phyloP scores from a whole-genome alignment of 1,140 invertebrate genomes.

The Ceratina calcarata region DNA sequence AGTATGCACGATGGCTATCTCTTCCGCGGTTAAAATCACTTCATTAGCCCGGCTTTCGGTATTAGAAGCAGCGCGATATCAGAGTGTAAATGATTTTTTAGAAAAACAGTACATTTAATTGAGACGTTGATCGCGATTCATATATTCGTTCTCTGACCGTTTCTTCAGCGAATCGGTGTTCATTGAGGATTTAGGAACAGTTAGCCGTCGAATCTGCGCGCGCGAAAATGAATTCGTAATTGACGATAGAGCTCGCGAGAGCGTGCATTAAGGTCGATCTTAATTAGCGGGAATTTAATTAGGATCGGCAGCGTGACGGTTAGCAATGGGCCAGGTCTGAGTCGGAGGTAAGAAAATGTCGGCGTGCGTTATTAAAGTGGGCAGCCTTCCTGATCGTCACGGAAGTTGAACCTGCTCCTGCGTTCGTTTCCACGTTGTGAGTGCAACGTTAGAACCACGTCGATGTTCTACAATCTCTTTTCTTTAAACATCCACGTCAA shows the following conservation, averaged over 20 bases:
- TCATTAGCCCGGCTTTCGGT: slow-evolving; percentile 4
- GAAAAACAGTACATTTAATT: too few species aligned
- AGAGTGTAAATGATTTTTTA: too few species aligned
- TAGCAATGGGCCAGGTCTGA: slow-evolving; percentile 71
- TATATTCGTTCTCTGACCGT: too few species aligned
- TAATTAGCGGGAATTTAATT: slow-evolving; percentile 80
- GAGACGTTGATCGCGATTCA: too few species aligned
- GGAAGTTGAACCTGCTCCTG: slow-evolving; percentile 69
- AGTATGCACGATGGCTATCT: slow-evolving; percentile 8
- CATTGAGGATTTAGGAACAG: too few species aligned
- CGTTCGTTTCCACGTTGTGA: slow-evolving; percentile 37
- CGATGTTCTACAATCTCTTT: neutral
- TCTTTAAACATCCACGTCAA: neutral
- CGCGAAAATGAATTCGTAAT: slow-evolving; percentile 68
- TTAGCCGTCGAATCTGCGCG: too few species aligned
- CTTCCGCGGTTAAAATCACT: slow-evolving; percentile 9
- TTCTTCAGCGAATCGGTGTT: too few species aligned
- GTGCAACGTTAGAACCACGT: slow-evolving; percentile 18
- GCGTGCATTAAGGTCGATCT: slow-evolving; percentile 78
- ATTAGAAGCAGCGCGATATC: too few species aligned
- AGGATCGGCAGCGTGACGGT: slow-evolving; percentile 78
- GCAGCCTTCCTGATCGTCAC: slow-evolving; percentile 75
- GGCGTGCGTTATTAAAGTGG: slow-evolving; percentile 75
- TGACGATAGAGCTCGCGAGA: slow-evolving; percentile 69
- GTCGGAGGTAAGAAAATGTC: slow-evolving; percentile 68